Conservation (phyloP, 2,113 vertebrate genomes). For the Eonycteris spelaea region DNA sequence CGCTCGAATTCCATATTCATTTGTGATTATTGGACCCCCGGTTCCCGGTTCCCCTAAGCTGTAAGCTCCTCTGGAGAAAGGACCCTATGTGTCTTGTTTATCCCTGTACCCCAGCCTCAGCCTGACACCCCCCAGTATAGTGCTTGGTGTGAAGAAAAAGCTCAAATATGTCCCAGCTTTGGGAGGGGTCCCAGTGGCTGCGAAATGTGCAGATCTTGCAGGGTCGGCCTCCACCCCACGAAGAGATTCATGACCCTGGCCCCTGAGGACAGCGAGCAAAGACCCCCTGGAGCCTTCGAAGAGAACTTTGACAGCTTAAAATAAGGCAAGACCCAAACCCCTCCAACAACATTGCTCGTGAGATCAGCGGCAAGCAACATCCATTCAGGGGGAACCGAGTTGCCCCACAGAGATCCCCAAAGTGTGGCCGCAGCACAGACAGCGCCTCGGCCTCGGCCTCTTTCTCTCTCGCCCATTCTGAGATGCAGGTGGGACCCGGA, state of each 20-base stretch:
- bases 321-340: not conserved
- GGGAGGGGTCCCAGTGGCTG: not conserved
- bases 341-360: not conserved
- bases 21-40: too few relatives aligned
- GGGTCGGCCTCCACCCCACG: not conserved
- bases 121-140: not conserved
- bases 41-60: not conserved
- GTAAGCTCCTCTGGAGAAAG: not conserved
- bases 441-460: not conserved
- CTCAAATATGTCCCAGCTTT: not conserved
- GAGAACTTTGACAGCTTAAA: not conserved
- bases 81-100: not conserved
- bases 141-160: not conserved
- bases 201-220: rapidly evolving
- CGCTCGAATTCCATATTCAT: not conserved
- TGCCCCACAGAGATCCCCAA: not conserved
- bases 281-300: not conserved
- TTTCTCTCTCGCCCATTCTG: not conserved
- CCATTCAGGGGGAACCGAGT: not conserved
- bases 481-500: not conserved
- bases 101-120: not conserved
- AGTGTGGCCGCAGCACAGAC: rapidly evolving
- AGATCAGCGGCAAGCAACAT: too few relatives aligned
- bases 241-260: not conserved
- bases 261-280: not conserved